phyloP scores from a whole-genome alignment of 1,140 invertebrate species.

The Diabrotica virgifera region DNA sequence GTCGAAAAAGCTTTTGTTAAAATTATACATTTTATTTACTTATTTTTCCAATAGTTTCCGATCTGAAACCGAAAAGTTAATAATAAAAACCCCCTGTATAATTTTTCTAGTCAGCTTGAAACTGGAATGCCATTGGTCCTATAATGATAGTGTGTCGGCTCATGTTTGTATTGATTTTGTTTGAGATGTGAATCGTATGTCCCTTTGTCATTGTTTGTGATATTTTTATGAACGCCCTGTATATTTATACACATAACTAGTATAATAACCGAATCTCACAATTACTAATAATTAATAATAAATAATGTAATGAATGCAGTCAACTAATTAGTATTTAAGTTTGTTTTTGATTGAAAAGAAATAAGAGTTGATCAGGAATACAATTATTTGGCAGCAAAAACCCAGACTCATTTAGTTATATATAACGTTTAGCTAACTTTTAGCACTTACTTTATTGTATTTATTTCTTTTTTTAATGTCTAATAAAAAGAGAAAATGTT shows the following conservation, averaged over 20 bases:
- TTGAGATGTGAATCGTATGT: conserved; percentile 10
- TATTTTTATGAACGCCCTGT: conserved; percentile 22
- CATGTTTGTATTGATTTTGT: background rate
- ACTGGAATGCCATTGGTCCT: too few relatives aligned
- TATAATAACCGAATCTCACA: conserved; percentile 21
- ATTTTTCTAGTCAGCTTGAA: too few relatives aligned
- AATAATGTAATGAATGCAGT: too few relatives aligned
- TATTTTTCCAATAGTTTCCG: too few relatives aligned
- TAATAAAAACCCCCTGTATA: too few relatives aligned
- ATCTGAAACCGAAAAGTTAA: too few relatives aligned
- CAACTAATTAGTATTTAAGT: conserved; percentile 9
- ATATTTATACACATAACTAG: conserved; percentile 20
- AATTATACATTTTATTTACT: too few relatives aligned
- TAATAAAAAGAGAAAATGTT: conserved; percentile 14
- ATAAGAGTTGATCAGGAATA: background rate
- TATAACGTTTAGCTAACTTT: conserved; percentile 21
- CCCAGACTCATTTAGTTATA: conserved; percentile 17
- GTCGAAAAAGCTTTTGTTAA: too few relatives aligned
- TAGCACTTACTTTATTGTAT: conserved; percentile 26
- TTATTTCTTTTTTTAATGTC: conserved; percentile 24
- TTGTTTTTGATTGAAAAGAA: background rate
- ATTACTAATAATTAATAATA: conserved; percentile 8
- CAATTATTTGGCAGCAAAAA: conserved; percentile 14
- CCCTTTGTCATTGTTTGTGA: conserved; percentile 16
- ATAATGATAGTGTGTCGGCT: too few relatives aligned